A percentile compares a stretch with the other conserved stretches of the same genome.
phyloP scores from a whole-genome alignment of 2,797 vertebrate species.

The Ceryle rudis region DNA sequence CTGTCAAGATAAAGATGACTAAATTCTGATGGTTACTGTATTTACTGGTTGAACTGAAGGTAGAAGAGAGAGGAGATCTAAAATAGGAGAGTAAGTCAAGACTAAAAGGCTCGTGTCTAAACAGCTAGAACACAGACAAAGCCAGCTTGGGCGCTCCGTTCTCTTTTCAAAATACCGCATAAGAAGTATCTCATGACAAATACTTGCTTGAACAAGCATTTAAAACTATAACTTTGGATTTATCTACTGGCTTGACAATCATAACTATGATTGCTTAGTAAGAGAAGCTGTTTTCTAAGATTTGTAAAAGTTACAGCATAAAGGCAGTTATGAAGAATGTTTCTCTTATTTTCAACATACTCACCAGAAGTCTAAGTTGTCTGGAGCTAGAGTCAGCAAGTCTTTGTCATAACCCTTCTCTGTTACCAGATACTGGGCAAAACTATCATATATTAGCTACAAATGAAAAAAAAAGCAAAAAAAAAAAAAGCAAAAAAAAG shows the following conservation, averaged over 20 bases:
- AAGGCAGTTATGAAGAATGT: neutral
- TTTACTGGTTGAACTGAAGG: neutral
- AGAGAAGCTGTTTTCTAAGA: neutral
- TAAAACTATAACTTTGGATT: neutral
- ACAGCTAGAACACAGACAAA: neutral
- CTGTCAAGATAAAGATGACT: neutral
- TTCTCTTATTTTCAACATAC: slow-evolving; percentile 4
- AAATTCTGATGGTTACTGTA: neutral
- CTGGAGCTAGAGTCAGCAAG: slow-evolving; percentile 86
- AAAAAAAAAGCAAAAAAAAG: neutral
- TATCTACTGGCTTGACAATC: neutral
- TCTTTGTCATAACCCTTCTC: slow-evolving; percentile 91
- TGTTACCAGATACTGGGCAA: slow-evolving; percentile 90
- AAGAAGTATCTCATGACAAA: neutral
- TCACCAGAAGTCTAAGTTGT: slow-evolving; percentile 96
- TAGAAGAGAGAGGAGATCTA: neutral
- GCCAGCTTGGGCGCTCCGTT: neutral
- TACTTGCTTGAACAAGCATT: neutral
- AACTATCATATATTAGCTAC: slow-evolving; percentile 95
- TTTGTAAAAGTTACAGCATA: neutral
- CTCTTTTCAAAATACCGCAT: rapidly evolving
- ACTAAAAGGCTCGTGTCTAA: neutral
- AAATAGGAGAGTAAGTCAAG: neutral
- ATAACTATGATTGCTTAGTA: neutral
- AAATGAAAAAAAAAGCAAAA: slow-evolving; percentile 14